Conservation (phyloP, 2,113 vertebrate species). For the Halichoeres trimaculatus region DNA sequence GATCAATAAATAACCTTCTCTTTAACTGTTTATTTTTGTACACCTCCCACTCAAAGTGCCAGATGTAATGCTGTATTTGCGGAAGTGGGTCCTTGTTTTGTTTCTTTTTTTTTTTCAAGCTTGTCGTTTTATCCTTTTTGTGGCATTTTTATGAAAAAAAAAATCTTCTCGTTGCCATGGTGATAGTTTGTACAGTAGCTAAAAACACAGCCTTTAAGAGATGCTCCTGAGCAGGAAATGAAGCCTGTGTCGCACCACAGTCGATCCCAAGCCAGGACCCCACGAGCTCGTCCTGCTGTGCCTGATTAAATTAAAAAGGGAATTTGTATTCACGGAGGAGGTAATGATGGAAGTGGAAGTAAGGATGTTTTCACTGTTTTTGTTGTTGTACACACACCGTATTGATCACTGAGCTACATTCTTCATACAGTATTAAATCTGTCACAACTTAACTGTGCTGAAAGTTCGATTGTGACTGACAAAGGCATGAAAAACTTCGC, state of each 20-base stretch:
- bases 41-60: slow-evolving; percentile 20
- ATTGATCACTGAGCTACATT: slow-evolving; percentile 15
- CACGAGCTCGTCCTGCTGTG: slow-evolving; percentile 53
- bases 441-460: background rate
- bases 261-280: slow-evolving; percentile 56
- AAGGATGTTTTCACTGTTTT: slow-evolving; percentile 27
- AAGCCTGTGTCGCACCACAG: slow-evolving; percentile 57
- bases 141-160: slow-evolving; percentile 43
- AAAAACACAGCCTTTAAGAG: slow-evolving; percentile 55
- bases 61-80: slow-evolving; percentile 36
- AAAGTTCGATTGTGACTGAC: slow-evolving; percentile 15
- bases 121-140: slow-evolving; percentile 36
- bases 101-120: background rate
- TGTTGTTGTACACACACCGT: slow-evolving; percentile 14
- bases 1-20: slow-evolving; percentile 18
- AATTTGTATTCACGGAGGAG: slow-evolving; percentile 47
- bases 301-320: slow-evolving; percentile 71
- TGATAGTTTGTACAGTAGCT: slow-evolving; percentile 70
- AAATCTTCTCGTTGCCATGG: slow-evolving; percentile 69
- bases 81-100: slow-evolving; percentile 36
- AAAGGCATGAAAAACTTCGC: background rate
- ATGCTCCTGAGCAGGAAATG: slow-evolving; percentile 62
- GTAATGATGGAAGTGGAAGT: slow-evolving; percentile 12
- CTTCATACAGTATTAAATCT: background rate
- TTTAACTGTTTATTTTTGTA: background rate